Evolutionary conservation across 2,888 invertebrate genomes (phyloP).

Genomic region (Thymelicus sylvestris): DNA sequence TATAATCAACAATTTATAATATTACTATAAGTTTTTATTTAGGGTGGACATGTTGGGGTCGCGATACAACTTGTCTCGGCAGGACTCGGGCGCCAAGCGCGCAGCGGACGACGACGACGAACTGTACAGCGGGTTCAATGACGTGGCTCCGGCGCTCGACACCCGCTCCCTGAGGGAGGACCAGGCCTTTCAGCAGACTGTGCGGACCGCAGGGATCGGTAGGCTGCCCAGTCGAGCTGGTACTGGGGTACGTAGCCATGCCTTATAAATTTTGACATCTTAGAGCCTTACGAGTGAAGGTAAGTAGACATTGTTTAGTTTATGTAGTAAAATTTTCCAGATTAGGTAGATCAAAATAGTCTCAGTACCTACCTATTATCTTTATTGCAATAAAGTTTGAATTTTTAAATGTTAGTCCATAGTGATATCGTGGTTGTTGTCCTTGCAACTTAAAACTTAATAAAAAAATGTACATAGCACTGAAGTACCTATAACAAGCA

Average conservation of each 20-base stretch:
- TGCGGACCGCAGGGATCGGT: slow-evolving; percentile 90
- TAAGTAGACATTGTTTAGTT: too few species aligned
- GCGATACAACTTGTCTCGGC: slow-evolving; percentile 70
- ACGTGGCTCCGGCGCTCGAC: slow-evolving; percentile 87
- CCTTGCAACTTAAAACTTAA: too few species aligned
- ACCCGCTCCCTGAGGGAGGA: slow-evolving; percentile 89
- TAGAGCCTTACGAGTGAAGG: too few species aligned
- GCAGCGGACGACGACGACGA: slow-evolving; percentile 86
- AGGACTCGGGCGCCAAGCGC: slow-evolving; percentile 69
- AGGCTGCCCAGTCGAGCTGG: slow-evolving; percentile 85
- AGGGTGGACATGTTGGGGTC: slow-evolving; percentile 65
- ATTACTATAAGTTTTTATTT: background rate
- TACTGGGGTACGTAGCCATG: slow-evolving; percentile 65
- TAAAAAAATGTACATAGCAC: too few species aligned
- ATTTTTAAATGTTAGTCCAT: too few species aligned
- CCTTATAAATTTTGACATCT: background rate
- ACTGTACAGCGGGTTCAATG: slow-evolving; percentile 88
- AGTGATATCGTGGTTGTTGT: too few species aligned
- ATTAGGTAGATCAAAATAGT: too few species aligned
- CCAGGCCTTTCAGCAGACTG: slow-evolving; percentile 89
- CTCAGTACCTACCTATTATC: too few species aligned
- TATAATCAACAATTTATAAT: background rate
- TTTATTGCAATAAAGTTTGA: too few species aligned
- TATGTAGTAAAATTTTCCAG: too few species aligned
- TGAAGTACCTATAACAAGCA: too few species aligned